Evolutionary conservation across 2,888 invertebrate species (phyloP).

Genomic region (Yponomeuta sedellus): DNA sequence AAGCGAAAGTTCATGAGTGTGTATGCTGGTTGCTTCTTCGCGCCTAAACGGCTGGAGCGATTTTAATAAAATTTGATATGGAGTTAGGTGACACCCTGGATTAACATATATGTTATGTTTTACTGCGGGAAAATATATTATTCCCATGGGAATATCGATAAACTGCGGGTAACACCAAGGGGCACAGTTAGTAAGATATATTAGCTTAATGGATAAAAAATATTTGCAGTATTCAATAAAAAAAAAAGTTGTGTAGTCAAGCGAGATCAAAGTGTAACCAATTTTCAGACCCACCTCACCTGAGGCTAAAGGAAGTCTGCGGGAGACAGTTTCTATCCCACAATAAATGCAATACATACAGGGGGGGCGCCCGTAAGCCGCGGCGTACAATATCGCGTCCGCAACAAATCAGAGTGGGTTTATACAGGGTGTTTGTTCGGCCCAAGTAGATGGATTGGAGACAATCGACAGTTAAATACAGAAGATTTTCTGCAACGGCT

Average conservation of each 20-base stretch:
- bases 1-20: too few relatives aligned
- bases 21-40: too few relatives aligned
- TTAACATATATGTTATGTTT: too few relatives aligned
- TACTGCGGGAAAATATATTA: too few relatives aligned
- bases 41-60: too few relatives aligned
- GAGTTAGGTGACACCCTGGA: too few relatives aligned
- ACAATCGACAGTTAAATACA: not conserved
- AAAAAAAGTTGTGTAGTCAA: not conserved
- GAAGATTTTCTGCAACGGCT: not conserved
- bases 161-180: too few relatives aligned
- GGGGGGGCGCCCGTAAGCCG: not conserved
- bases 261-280: not conserved
- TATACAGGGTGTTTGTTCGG: conserved; percentile 5
- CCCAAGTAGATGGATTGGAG: not conserved
- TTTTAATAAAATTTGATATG: too few relatives aligned
- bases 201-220: too few relatives aligned
- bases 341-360: not conserved
- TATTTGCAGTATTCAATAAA: too few relatives aligned
- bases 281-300: not conserved
- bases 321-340: not conserved
- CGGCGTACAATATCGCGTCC: conserved; percentile 1
- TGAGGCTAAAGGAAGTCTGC: not conserved
- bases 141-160: too few relatives aligned
- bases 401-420: conserved; percentile 23
- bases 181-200: too few relatives aligned